Conservation (phyloP, 2,888 invertebrate species). For the Geotrupes spiniger region DNA sequence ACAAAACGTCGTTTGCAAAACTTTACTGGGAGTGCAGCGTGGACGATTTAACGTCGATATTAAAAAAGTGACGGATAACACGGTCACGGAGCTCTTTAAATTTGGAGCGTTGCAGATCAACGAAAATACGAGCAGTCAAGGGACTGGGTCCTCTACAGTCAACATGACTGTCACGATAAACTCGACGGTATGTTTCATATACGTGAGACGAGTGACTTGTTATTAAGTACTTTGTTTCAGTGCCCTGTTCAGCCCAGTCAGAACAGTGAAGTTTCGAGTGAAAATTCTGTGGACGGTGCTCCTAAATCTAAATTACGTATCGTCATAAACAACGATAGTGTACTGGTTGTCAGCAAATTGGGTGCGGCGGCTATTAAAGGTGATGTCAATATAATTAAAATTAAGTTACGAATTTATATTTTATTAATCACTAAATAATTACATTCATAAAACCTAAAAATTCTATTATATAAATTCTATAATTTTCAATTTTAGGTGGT, state of each 20-base stretch:
- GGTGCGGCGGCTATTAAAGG: constrained; percentile 85
- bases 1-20: constrained; percentile 55
- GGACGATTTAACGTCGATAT: constrained; percentile 47
- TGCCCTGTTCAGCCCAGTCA: neutral
- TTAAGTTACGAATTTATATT: too few relatives aligned
- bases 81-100: constrained; percentile 51
- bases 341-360: constrained; percentile 61
- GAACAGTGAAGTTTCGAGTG: too few relatives aligned
- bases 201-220: neutral
- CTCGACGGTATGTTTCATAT: constrained; percentile 4
- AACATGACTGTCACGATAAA: constrained; percentile 12
- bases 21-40: constrained; percentile 68
- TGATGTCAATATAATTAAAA: constrained; percentile 33
- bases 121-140: neutral
- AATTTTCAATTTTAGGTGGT: constrained; percentile 65
- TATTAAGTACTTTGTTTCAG: constrained; percentile 13
- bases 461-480: too few relatives aligned
- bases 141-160: neutral
- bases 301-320: constrained; percentile 31
- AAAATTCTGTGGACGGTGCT: too few relatives aligned
- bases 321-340: constrained; percentile 47
- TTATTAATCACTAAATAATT: too few relatives aligned
- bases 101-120: constrained; percentile 46
- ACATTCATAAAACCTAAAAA: too few relatives aligned
- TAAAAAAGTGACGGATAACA: constrained; percentile 49